These are phyloP conservation scores for Rhegmatorhina hoffmannsi DNA, from an alignment of 2,113 vertebrate species.

Conservation along the genomic window DNA sequence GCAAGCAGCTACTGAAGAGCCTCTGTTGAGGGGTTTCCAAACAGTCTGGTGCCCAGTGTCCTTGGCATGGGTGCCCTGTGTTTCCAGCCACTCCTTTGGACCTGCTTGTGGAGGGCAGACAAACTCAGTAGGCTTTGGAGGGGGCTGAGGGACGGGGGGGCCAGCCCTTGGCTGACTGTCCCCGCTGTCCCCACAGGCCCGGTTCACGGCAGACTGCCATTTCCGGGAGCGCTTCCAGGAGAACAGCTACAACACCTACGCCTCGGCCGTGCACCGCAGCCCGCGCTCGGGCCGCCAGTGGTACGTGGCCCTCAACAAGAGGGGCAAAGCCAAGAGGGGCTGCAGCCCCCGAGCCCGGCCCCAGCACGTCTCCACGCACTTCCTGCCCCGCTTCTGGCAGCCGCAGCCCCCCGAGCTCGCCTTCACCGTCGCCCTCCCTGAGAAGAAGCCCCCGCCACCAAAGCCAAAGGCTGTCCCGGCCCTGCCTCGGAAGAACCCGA, in stretches of 20 bases:
- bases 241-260: slow-evolving; percentile 98
- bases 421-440: slow-evolving; percentile 84
- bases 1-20: background rate
- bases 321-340: slow-evolving; percentile 94
- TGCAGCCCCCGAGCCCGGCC: slow-evolving; percentile 91
- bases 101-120: background rate
- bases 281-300: slow-evolving; percentile 85
- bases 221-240: slow-evolving; percentile 97
- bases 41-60: accelerated
- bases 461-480: slow-evolving; percentile 67
- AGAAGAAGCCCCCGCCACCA: slow-evolving; percentile 62
- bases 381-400: slow-evolving; percentile 86
- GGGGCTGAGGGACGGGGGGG: accelerated
- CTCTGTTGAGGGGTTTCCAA: accelerated
- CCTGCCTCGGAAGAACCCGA: slow-evolving; percentile 59
- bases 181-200: slow-evolving; percentile 68
- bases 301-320: slow-evolving; percentile 96
- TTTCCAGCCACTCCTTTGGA: background rate
- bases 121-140: accelerated
- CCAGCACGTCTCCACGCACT: slow-evolving; percentile 95
- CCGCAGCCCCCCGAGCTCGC: slow-evolving; percentile 75
- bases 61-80: accelerated
- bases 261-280: slow-evolving; percentile 87
- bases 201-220: slow-evolving; percentile 91
- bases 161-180: background rate